Evolutionary conservation across 2,113 vertebrate species (phyloP).

Genomic region (Protobothrops mucrosquamatus): DNA sequence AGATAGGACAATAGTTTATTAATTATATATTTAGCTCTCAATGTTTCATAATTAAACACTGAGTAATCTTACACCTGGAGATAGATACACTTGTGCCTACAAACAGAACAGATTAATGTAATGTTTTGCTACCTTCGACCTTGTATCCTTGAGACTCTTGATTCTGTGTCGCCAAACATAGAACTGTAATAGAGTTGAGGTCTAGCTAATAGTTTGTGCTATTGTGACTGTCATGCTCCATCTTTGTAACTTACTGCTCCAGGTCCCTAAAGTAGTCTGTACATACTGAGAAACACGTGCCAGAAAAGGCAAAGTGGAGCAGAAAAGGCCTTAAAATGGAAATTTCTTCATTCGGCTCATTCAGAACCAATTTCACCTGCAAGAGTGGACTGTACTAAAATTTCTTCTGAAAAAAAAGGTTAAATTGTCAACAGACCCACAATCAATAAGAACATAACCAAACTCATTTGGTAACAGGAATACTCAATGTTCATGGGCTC

Average conservation of each 20-base stretch:
- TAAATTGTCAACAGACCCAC: background rate
- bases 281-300: constrained; percentile 63
- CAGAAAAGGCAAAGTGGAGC: constrained; percentile 68
- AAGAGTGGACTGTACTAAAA: constrained; percentile 45
- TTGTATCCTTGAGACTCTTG: constrained; percentile 83
- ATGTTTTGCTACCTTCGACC: constrained; percentile 90
- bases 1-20: constrained; percentile 37
- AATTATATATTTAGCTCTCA: constrained; percentile 50
- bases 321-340: constrained; percentile 67
- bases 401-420: constrained; percentile 10
- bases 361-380: constrained; percentile 50
- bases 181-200: constrained; percentile 84
- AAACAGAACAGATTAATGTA: constrained; percentile 86
- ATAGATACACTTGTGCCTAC: constrained; percentile 68
- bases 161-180: constrained; percentile 84
- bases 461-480: background rate
- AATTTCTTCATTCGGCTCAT: constrained; percentile 63
- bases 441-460: background rate
- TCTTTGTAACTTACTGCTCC: constrained; percentile 85
- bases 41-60: constrained; percentile 74
- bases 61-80: constrained; percentile 68
- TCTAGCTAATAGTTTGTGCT: constrained; percentile 84
- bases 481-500: background rate
- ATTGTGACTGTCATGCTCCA: constrained; percentile 89
- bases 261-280: constrained; percentile 78